Conservation (phyloP, 2,888 invertebrate genomes). For the Plebejus anna region DNA sequence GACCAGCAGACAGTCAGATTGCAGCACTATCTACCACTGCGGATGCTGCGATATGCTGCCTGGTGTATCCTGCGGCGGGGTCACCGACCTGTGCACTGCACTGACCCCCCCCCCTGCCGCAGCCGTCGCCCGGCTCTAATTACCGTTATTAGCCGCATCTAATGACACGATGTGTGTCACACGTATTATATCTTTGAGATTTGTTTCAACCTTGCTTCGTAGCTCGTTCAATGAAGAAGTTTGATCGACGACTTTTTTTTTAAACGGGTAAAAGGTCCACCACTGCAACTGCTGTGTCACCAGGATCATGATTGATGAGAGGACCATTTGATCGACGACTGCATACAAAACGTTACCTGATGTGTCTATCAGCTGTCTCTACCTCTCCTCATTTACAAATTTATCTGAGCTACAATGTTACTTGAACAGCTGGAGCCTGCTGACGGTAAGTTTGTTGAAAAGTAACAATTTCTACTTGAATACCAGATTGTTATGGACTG, state of each 20-base stretch:
- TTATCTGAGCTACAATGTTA: too few species aligned
- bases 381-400: not conserved
- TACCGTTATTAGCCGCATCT: conserved; percentile 32
- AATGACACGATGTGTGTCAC: conserved; percentile 18
- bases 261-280: too few species aligned
- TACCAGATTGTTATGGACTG: not conserved
- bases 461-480: too few species aligned
- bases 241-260: too few species aligned
- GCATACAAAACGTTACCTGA: not conserved
- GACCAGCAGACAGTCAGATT: not conserved
- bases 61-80: conserved; percentile 2
- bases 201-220: not conserved
- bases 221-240: too few species aligned
- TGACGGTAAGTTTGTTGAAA: not conserved
- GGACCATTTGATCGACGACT: too few species aligned
- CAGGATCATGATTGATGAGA: too few species aligned
- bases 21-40: not conserved
- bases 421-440: not conserved
- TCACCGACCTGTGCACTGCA: conserved; percentile 8
- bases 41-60: conserved; percentile 7
- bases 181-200: not conserved
- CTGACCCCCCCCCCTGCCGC: not conserved
- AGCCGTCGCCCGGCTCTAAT: conserved; percentile 30
- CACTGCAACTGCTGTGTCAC: too few species aligned
- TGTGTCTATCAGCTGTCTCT: not conserved